Base-by-base conservation (phyloP, 2,888 invertebrate genomes). In the Pseudococcus viburni region DNA sequence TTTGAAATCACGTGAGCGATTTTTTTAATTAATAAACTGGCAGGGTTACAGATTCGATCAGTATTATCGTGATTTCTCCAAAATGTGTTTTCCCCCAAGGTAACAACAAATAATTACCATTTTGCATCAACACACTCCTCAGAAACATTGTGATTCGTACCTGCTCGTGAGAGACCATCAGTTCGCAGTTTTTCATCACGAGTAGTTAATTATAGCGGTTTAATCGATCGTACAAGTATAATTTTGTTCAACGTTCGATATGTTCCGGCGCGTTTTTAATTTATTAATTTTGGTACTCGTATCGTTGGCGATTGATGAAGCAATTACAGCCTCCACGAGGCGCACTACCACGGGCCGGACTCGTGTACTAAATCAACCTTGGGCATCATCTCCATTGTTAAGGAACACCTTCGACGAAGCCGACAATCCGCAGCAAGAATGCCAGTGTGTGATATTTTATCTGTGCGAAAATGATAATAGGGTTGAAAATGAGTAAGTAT, bases 51-150 rank as follows among this genome's bases (percentile, higher is more conserved):
- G n/a, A 42, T 59, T 15, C 59, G 15, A 59, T 17, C 59, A 0
- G n/a, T 59, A 59, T 19, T 17, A 64, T 22, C 11, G 22, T 64
- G 12, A 19, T 12, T 22, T 1, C 3, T 64, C 6, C 9, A 15
- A 64, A 64, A 64, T 64, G 64, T 64, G 64, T 22, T 64, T 64
- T 64, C 64, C 64, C 64, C 64, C 64, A 64, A 64, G 64, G 22
- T 22, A 12, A 12, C 22, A 64, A 19, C 22, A 64, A 22, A 7
- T 64, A 64, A 4, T 12, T 59, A 59, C 7, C 42, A 42, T 42
- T 42, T 42, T n/a, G n/a, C 5, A 59, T 59, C 7, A 17, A 7
- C n/a, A 51, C 48, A 4, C 6, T 59, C 0, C 59, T 2, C 1
- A 33, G 0, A 19, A 17, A 64, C 11, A 64, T 22, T 22, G 64